Conservation (phyloP, 1,140 invertebrate species). For the Nasonia vitripennis region DNA sequence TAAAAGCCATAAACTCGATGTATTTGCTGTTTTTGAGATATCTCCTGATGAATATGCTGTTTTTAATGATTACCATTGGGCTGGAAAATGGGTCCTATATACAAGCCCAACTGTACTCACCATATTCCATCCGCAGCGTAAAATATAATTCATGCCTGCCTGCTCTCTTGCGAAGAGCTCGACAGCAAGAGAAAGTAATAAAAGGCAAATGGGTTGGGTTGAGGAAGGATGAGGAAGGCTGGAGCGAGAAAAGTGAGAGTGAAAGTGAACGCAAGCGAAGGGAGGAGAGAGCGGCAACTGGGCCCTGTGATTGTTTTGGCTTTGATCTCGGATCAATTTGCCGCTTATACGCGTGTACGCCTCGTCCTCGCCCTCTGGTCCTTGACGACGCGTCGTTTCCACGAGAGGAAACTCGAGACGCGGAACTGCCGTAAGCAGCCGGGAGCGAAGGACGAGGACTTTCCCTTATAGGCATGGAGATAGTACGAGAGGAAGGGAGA, state of each 20-base stretch:
- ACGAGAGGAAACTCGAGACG: slow-evolving; percentile 47
- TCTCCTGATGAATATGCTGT: no score
- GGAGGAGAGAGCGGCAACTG: slow-evolving; percentile 32
- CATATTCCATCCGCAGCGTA: neutral
- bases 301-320: slow-evolving; percentile 73
- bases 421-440: neutral
- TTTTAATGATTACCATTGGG: no score
- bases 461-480: neutral
- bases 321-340: slow-evolving; percentile 76
- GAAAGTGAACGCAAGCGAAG: slow-evolving; percentile 33
- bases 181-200: slow-evolving; percentile 45
- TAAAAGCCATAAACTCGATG: no score
- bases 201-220: slow-evolving; percentile 18
- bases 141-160: slow-evolving; percentile 42
- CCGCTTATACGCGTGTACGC: slow-evolving; percentile 67
- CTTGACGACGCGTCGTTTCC: slow-evolving; percentile 52
- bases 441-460: neutral
- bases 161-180: neutral
- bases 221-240: slow-evolving; percentile 9
- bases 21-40: no score
- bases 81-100: neutral
- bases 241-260: slow-evolving; percentile 31
- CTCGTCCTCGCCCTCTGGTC: slow-evolving; percentile 29
- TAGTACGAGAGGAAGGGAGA: slow-evolving; percentile 20
- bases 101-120: slow-evolving; percentile 1